Conservation (phyloP, 2,113 vertebrate genomes). For the Cyanoderma ruficeps region DNA sequence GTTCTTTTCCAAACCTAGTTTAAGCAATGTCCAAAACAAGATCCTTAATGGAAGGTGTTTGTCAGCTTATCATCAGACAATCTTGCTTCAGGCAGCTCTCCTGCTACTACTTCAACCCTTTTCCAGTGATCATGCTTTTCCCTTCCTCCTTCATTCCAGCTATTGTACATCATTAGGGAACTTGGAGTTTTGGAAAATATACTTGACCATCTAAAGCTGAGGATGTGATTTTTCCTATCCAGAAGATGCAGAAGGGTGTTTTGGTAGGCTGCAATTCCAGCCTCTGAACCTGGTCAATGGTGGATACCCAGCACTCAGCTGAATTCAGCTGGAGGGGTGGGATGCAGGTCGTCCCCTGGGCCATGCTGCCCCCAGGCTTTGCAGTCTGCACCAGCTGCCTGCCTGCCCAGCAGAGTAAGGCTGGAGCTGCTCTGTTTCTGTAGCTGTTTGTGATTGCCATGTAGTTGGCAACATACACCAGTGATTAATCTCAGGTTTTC, state of each 20-base stretch:
- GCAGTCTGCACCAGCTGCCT: background rate
- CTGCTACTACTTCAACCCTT: background rate
- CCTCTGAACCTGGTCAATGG: background rate
- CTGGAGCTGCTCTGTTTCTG: background rate
- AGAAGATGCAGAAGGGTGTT: background rate
- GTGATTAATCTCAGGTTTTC: background rate
- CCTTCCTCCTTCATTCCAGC: background rate
- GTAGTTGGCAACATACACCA: background rate
- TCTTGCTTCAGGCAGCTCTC: background rate
- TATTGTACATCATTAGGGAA: background rate
- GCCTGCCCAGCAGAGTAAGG: background rate
- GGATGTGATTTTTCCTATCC: background rate
- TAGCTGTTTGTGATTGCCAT: background rate
- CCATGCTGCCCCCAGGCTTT: accelerated
- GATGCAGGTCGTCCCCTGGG: background rate
- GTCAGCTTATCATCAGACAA: background rate
- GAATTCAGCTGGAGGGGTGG: background rate
- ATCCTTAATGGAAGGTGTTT: background rate
- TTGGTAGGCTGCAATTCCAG: background rate
- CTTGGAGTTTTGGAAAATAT: background rate
- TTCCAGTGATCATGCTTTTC: background rate
- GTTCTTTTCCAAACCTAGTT: background rate
- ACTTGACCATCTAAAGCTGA: background rate
- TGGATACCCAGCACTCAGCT: background rate
- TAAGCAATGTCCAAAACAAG: background rate